Percentiles rank a stretch among this genome's conserved stretches.
phyloP scores from a whole-genome alignment of 2,888 invertebrate genomes.

The Cyrtodaria siliqua region DNA sequence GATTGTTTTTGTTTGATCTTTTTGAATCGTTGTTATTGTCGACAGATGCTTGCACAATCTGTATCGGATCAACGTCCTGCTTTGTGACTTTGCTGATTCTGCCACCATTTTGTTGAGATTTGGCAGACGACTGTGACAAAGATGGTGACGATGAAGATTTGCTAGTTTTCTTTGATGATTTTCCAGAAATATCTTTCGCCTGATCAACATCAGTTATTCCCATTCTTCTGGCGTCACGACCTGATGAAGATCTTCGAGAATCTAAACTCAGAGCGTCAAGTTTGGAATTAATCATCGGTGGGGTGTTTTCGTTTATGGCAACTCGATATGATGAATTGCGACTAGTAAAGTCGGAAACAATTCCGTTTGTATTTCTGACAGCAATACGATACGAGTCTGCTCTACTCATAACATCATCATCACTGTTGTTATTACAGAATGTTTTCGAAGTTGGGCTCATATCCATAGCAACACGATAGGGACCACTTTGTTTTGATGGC shows the following conservation, averaged over 20 bases:
- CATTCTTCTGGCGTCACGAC: conserved; percentile 74
- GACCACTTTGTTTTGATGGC: conserved; percentile 56
- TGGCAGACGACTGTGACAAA: no score
- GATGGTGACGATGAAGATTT: conserved; percentile 27
- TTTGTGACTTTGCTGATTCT: conserved; percentile 62
- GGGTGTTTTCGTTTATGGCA: conserved; percentile 68
- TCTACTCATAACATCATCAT: conserved; percentile 67
- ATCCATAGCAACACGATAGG: conserved; percentile 63
- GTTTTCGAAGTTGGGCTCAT: conserved; percentile 61
- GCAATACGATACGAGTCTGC: conserved; percentile 80
- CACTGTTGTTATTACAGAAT: conserved; percentile 36
- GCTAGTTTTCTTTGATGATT: conserved; percentile 9
- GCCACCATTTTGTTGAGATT: conserved; percentile 20
- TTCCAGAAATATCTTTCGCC: conserved; percentile 62
- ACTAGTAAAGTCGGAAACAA: conserved; percentile 56
- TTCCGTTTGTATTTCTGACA: conserved; percentile 74
- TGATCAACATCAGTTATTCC: conserved; percentile 81
- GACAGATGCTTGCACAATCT: conserved; percentile 55
- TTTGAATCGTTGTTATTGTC: conserved; percentile 58
- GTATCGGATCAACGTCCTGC: conserved; percentile 70
- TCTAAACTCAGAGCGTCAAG: conserved; percentile 58
- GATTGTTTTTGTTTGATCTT: conserved; percentile 66
- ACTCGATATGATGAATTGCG: conserved; percentile 76
- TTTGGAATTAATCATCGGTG: conserved; percentile 40
- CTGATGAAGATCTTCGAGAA: conserved; percentile 50